Evolutionary conservation across 1,140 invertebrate genomes (phyloP), one percentile per base, ranked within the genome.

Genomic region (Drosophila funebris): DNA sequence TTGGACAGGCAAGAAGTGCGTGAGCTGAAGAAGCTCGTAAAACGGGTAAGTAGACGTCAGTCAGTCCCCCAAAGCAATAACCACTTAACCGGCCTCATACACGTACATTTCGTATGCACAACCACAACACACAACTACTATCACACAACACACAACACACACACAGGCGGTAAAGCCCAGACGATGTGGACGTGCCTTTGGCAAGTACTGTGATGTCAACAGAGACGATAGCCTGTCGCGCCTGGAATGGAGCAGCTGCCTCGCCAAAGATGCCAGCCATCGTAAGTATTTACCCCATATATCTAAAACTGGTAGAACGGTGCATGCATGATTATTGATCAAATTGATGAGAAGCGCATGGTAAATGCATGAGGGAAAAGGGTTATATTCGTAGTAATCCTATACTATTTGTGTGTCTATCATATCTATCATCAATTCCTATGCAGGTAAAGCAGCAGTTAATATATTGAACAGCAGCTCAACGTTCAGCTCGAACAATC

Each of bases 131-230:
- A 13, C 33, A 13, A 36, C 33, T 13, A 36, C 33, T 4, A n/a
- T 13, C 31, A 33, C 31, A 33, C 31, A 29, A 29, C 33, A 36
- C 3, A 13, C 0, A 2, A 36, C 33, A 13, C 11, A 53, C 18
- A 11, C 9, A 11, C 58, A 94, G 93, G 95, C 96, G 18, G 96
- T 98, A 14, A 96, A 96, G 76, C 97, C 97, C 7, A 96, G 96
- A 91, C 94, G 96, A 66, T 98, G 97, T 92, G 96, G 97, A 53
- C 95, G 96, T 73, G 95, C 94, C n/a, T 98, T 98, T 93, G 94
- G 96, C 1, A 94, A 95, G 54, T 95, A 95, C 68, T 98, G 97
- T 92, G 97, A 98, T 92, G 92, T 95, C 31, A 95, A 97, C 92
- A 93, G 93, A 36, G 96, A 98, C 92, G 94, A 94, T 13, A 94